Evolutionary conservation across 2,888 invertebrate species (phyloP).

Genomic region (Pterostichus madidus): DNA sequence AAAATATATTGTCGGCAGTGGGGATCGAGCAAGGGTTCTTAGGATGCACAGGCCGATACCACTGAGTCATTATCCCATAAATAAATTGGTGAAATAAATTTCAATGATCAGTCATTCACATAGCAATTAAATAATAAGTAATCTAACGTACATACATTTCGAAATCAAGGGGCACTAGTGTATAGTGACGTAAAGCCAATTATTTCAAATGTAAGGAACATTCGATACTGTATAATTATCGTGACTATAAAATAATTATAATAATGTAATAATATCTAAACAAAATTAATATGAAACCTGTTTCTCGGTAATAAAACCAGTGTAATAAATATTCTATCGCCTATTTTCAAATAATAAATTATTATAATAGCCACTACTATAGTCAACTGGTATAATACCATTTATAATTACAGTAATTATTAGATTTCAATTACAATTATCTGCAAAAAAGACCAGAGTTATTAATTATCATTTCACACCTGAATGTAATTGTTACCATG

Average conservation of each 20-base stretch:
- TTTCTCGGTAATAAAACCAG: background rate
- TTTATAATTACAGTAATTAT: conserved; percentile 55
- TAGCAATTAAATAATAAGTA: too few relatives aligned
- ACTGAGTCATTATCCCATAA: too few relatives aligned
- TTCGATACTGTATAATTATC: conserved; percentile 16
- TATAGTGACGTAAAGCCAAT: too few relatives aligned
- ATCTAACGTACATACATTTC: too few relatives aligned
- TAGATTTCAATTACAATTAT: conserved; percentile 59
- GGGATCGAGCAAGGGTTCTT: too few relatives aligned
- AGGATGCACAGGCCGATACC: too few relatives aligned
- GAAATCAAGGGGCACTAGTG: too few relatives aligned
- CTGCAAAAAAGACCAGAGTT: conserved; percentile 43
- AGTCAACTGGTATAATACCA: conserved; percentile 44
- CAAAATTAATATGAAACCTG: conserved; percentile 2
- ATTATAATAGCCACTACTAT: conserved; percentile 26
- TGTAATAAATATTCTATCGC: conserved; percentile 8
- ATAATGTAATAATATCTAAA: background rate
- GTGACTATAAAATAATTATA: conserved; percentile 11
- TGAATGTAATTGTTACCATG: conserved; percentile 19
- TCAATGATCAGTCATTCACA: too few relatives aligned
- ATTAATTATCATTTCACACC: conserved; percentile 60
- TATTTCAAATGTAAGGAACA: too few relatives aligned
- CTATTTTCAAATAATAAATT: conserved; percentile 10
- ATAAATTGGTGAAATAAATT: too few relatives aligned
- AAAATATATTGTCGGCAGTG: too few relatives aligned